Evolutionary conservation across 2,113 vertebrate genomes (phyloP).

Genomic region (Ptyas mucosa): DNA sequence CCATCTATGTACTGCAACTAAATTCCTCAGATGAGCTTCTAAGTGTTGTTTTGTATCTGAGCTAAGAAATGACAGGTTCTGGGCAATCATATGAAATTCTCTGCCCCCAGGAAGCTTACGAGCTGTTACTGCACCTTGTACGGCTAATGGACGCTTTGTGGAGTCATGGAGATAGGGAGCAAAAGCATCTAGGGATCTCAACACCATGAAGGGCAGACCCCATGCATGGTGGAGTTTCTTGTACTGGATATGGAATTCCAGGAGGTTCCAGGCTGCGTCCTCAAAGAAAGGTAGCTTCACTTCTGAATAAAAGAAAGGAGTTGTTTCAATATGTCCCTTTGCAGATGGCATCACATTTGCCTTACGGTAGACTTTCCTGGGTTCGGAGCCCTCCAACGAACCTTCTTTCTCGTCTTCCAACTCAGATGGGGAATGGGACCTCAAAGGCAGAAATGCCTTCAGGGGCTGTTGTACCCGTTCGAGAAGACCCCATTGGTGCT

Average conservation of each 20-base stretch:
- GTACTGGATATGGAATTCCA: background rate
- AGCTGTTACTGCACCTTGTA: rapidly evolving
- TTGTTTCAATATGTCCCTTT: no score
- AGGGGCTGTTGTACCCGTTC: background rate
- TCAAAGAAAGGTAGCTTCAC: no score
- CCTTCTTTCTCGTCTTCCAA: background rate
- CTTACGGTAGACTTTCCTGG: background rate
- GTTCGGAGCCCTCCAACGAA: background rate
- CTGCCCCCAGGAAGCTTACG: no score
- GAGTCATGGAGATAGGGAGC: background rate
- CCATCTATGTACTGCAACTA: background rate
- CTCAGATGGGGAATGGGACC: background rate
- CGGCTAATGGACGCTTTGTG: background rate
- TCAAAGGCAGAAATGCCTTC: background rate
- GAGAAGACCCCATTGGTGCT: background rate
- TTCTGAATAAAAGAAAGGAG: no score
- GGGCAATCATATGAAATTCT: background rate
- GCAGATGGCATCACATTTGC: background rate
- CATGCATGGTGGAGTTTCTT: background rate
- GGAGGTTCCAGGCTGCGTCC: background rate
- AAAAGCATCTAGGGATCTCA: background rate
- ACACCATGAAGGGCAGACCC: background rate
- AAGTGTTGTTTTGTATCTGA: background rate
- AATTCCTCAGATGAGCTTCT: background rate
- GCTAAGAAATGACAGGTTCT: background rate